Conservation (phyloP, 2,113 vertebrate genomes). For the Phalacrocorax carbo region DNA sequence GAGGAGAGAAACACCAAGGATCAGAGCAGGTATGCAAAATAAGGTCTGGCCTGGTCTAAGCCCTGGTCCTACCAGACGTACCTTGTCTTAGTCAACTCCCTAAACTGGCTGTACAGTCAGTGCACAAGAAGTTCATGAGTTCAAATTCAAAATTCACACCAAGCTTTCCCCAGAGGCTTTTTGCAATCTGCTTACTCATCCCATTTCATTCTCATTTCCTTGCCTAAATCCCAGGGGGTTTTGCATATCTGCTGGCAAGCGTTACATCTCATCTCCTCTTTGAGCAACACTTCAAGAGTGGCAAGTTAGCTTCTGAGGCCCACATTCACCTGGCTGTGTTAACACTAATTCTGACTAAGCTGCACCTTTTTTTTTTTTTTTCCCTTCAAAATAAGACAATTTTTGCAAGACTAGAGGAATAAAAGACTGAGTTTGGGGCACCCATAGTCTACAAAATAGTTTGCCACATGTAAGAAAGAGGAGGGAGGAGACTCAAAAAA, state of each 20-base stretch:
- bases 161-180: not conserved
- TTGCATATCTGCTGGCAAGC: not conserved
- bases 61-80: too few relatives aligned
- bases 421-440: not conserved
- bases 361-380: not conserved
- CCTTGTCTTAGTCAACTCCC: not conserved
- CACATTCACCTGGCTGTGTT: not conserved
- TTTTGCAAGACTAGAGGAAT: not conserved
- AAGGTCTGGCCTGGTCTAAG: not conserved
- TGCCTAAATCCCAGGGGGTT: not conserved
- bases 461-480: not conserved
- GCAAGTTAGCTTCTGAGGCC: not conserved
- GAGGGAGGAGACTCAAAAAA: not conserved
- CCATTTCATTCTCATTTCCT: not conserved
- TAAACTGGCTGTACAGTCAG: not conserved
- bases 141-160: not conserved
- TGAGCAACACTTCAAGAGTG: not conserved
- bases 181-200: not conserved
- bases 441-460: not conserved
- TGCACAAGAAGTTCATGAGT: accelerated
- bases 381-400: not conserved
- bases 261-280: not conserved
- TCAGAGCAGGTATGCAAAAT: not conserved
- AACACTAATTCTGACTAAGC: not conserved
- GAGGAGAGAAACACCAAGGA: not conserved